Base-by-base conservation (phyloP, 2,888 invertebrate genomes). In the Drosophila niveifrons region DNA sequence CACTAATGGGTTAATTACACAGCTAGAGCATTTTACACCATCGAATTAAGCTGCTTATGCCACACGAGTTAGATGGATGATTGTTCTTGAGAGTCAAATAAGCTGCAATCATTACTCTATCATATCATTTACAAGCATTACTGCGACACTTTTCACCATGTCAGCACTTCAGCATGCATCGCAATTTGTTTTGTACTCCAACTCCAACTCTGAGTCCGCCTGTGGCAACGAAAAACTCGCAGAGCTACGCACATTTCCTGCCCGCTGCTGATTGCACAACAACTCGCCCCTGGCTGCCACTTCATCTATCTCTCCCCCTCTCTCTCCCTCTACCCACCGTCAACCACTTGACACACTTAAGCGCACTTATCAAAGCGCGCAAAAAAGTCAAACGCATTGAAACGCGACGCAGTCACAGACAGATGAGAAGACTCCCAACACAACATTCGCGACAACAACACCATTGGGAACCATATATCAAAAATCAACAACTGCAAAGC, bases 391-490 rank as follows among this genome's bases (percentile, higher is more conserved):
- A 85, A 84, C 77, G 74, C 73, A 82, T 79, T 87, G 79, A 87
- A 87, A 84, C 66, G 76, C 82, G 79, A 75, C 76, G 39, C 70
- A 75, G 78, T 70, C 87, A 70, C 55, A 79, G 85, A 50, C 82
- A 78, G 78, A 78, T 4, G 6, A 23, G 23, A 23, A 4, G 23
- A 23, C 50, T 56, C 55, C 36, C 50, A 46, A 8, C 43, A 53
- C 71, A 65, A 50, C 80, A 72, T 34, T 55, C 53, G 18, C 31
- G 44, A 51, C 28, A 58, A 15, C 34, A 80, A 87, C 89, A 71
- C 89, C 84, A 67, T 58, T 72, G 89, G 85, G 85, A 84, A 50
- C 56, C 74, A 81, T 89, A 81, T 81, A 85, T 81, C 85, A 89
- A 84, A 88, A 83, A 83, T 83, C 83, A 84, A 73, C 82, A 89